A percentile compares a stretch with the other conserved stretches of the same genome.
These are phyloP conservation scores for Spodoptera litura DNA, from an alignment of 1,140 invertebrate genomes.

Conservation along the genomic window DNA sequence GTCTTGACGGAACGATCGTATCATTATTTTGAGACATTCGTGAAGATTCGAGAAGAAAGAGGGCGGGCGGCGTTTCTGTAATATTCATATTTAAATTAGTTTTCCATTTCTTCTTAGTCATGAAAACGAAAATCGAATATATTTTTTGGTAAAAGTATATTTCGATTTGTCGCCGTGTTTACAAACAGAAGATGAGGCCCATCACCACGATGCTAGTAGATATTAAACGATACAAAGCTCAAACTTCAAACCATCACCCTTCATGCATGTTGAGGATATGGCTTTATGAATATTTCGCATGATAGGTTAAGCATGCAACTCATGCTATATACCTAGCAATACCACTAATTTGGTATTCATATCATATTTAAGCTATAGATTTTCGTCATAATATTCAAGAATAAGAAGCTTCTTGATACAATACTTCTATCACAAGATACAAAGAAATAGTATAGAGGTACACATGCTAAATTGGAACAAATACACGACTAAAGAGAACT, in stretches of 20 bases:
- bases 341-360: background rate
- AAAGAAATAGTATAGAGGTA: too few species aligned
- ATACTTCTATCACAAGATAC: too few species aligned
- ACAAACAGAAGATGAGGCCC: conserved; percentile 17
- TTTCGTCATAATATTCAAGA: too few species aligned
- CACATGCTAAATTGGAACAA: conserved; percentile 15
- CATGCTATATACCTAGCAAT: conserved; percentile 26
- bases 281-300: conserved; percentile 3
- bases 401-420: too few species aligned
- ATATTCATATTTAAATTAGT: conserved; percentile 53
- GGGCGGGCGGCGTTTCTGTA: conserved; percentile 93
- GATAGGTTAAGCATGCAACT: conserved; percentile 15
- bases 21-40: conserved; percentile 93
- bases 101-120: background rate
- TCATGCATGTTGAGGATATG: conserved; percentile 26
- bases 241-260: conserved; percentile 51
- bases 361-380: too few species aligned
- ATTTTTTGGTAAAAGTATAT: background rate
- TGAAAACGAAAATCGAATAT: background rate
- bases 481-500: background rate
- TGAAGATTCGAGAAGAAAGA: conserved; percentile 96
- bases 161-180: too few species aligned
- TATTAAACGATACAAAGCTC: conserved; percentile 31
- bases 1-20: conserved; percentile 94
- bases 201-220: conserved; percentile 45